phyloP scores from a whole-genome alignment of 2,113 vertebrate species.

The Sprattus sprattus region DNA sequence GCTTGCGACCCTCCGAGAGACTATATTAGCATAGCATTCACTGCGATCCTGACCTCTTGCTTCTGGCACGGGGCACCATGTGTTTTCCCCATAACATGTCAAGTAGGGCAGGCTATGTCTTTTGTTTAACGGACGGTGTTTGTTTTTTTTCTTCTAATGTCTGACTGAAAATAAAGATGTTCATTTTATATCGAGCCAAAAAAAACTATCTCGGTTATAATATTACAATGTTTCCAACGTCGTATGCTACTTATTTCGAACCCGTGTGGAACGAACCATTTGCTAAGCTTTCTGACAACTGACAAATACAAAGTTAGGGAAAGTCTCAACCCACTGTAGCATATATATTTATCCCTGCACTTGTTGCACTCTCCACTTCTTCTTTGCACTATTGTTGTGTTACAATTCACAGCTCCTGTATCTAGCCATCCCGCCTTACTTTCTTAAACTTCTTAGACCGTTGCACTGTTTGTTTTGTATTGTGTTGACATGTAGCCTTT shows the following conservation, averaged over 20 bases:
- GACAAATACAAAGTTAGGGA: not conserved
- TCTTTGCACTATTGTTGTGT: no score
- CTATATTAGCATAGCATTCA: constrained; percentile 53
- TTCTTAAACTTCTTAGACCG: no score
- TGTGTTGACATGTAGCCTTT: no score
- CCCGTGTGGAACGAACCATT: no score
- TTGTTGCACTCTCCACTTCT: no score
- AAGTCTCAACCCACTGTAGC: no score
- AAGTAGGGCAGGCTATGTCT: constrained; percentile 36
- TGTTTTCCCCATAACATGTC: constrained; percentile 40
- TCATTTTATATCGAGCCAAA: not conserved
- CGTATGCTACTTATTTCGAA: not conserved
- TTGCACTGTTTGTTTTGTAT: no score
- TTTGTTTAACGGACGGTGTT: not conserved
- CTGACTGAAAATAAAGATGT: not conserved
- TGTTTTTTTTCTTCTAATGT: not conserved
- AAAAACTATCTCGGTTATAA: not conserved
- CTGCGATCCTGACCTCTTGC: constrained; percentile 26
- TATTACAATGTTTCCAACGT: not conserved
- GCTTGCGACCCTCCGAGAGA: constrained; percentile 36
- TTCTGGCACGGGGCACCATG: constrained; percentile 46
- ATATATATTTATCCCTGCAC: no score
- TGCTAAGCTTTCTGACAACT: not conserved
- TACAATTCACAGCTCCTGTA: no score
- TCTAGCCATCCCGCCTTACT: no score